Conservation (phyloP, 2,888 invertebrate species). For the Nephrotoma flavescens region DNA sequence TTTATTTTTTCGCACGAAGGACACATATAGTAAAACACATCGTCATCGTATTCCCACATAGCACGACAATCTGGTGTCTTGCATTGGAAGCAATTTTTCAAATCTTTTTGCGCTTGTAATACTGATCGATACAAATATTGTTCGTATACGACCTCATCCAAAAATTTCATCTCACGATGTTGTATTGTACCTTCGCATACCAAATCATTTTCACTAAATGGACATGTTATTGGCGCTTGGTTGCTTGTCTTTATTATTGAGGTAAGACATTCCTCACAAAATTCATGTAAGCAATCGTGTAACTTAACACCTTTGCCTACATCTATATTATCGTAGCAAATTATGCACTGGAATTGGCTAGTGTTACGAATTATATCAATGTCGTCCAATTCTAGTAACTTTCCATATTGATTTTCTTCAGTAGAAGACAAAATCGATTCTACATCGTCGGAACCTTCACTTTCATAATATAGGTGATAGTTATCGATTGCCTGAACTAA, state of each 20-base stretch:
- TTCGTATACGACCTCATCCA: background rate
- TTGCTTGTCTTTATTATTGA: background rate
- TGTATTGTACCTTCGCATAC: background rate
- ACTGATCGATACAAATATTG: conserved; percentile 1
- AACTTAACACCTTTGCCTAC: conserved; percentile 3
- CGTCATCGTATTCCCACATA: background rate
- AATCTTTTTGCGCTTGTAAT: background rate
- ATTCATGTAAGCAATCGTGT: conserved; percentile 5
- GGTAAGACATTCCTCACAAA: conserved; percentile 2
- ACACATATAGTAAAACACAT: background rate
- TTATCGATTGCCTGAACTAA: background rate
- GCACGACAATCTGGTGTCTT: conserved; percentile 6
- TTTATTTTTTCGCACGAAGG: background rate
- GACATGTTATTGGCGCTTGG: background rate
- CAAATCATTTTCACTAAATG: background rate
- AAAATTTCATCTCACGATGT: conserved; percentile 5
- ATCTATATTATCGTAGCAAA: background rate
- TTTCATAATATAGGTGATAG: background rate
- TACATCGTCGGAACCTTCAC: background rate
- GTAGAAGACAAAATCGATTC: background rate
- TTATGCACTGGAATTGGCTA: background rate
- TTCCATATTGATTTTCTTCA: background rate
- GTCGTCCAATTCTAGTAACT: background rate
- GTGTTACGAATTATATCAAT: background rate
- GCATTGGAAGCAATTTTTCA: conserved; percentile 2